Base-by-base conservation (phyloP, 2,797 vertebrate species). In the Schizothorax lantsangensis region DNA sequence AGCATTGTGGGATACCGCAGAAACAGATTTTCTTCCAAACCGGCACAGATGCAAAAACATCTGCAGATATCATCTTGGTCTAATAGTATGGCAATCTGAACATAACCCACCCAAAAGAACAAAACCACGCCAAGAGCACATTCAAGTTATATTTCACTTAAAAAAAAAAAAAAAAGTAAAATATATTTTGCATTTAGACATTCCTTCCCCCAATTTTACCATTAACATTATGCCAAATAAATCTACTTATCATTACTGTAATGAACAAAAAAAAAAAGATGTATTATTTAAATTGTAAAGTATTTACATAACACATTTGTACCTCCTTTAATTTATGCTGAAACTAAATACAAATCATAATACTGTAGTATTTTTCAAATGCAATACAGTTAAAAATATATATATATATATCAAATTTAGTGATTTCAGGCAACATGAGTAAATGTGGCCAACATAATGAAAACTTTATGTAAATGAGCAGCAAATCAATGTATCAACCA, bases 1-100 rank as follows among this genome's bases (percentile, higher is more conserved):
- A 11, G 68, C 68, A 40, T 71, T 40, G 36, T 40, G 71, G 71
- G 6, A 73, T 26, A 45, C 71, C 71, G 1, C 71, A 73, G 12
- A 73, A 73, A 71, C 38, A 9, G 71, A 47, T 47, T 73, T 71
- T 71, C 36, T 23, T 73, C 71, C 40, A 73, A 45, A 73, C 38
- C 40, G 45, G 21, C 40, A 72, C 38, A 45, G 71, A 73, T 26
- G 71, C n/a, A 47, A 73, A 73, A 47, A 47, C 71, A 45, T 73
- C 71, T 73, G 71, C 14, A 73, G 23, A 73, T 45, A 73, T 73
- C 43, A 26, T 26, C 71, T 47, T 26, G 12, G 43, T 45, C n/a
- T 47, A 23, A 71, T 0, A 73, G 40, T 47, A 17, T 26, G 23
- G 23, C 43, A 73, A 47, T 47, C 6, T 47, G 71, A 73, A 47